Conservation (phyloP, 2,888 invertebrate species). For the Troides helena region DNA sequence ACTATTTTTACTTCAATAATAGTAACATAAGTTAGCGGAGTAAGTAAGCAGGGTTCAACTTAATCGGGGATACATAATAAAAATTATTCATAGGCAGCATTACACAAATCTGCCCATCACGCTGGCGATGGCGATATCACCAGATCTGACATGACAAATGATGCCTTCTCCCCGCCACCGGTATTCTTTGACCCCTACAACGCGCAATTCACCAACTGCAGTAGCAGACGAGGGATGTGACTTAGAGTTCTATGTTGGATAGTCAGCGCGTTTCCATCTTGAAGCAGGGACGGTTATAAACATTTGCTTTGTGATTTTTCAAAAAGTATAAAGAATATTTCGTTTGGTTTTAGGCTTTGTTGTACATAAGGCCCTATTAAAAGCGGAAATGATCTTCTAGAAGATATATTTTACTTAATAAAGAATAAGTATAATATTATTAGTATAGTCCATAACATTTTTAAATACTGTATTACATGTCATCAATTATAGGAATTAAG, state of each 20-base stretch:
- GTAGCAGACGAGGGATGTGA: slow-evolving; percentile 20
- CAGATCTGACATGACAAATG: slow-evolving; percentile 75
- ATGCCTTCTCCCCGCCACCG: slow-evolving; percentile 50
- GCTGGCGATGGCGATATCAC: slow-evolving; percentile 61
- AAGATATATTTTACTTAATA: no score
- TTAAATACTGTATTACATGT: no score
- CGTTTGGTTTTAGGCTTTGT: not conserved
- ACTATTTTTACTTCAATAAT: no score
- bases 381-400: not conserved
- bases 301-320: slow-evolving; percentile 32
- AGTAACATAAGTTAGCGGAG: no score
- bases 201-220: slow-evolving; percentile 23
- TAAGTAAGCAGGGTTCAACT: not conserved
- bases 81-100: slow-evolving; percentile 68
- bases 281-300: slow-evolving; percentile 61
- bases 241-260: slow-evolving; percentile 40
- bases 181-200: slow-evolving; percentile 39
- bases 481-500: no score
- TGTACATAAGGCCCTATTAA: not conserved
- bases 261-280: slow-evolving; percentile 51
- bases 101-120: slow-evolving; percentile 73
- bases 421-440: no score
- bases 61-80: slow-evolving; percentile 30
- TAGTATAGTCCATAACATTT: no score
- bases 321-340: slow-evolving; percentile 19